Evolutionary conservation across 2,113 vertebrate species (phyloP).

Genomic region (Chaenocephalus aceratus): DNA sequence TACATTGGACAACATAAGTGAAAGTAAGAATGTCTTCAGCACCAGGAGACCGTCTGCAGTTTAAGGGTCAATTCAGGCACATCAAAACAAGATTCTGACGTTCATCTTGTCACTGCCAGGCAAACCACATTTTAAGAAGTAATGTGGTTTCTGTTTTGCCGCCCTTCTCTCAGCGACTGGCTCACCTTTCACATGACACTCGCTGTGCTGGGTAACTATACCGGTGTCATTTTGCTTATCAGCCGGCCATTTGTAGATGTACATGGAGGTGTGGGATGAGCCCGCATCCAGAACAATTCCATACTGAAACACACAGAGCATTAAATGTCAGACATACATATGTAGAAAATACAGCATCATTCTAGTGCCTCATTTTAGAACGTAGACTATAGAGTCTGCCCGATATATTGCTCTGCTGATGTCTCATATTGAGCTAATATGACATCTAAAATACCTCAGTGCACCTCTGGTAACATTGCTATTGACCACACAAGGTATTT

Average conservation of each 20-base stretch:
- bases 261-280: conserved; percentile 91
- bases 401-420: not conserved
- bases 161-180: not conserved
- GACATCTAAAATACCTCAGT: not conserved
- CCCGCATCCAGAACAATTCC: conserved; percentile 91
- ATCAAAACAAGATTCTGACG: not conserved
- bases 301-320: conserved; percentile 78
- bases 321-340: not conserved
- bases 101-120: not conserved
- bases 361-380: not conserved
- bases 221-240: conserved; percentile 89
- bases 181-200: conserved; percentile 83
- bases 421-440: not conserved
- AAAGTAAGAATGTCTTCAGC: conserved; percentile 7
- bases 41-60: not conserved
- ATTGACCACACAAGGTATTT: not conserved
- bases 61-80: not conserved
- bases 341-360: not conserved
- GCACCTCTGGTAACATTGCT: not conserved
- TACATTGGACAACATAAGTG: conserved; percentile 2
- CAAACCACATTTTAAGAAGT: not conserved
- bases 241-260: conserved; percentile 87
- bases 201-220: conserved; percentile 85
- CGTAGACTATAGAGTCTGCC: too few species aligned
- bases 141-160: not conserved